Conservation (phyloP, 2,797 vertebrate genomes). For the Mustela erminea region DNA sequence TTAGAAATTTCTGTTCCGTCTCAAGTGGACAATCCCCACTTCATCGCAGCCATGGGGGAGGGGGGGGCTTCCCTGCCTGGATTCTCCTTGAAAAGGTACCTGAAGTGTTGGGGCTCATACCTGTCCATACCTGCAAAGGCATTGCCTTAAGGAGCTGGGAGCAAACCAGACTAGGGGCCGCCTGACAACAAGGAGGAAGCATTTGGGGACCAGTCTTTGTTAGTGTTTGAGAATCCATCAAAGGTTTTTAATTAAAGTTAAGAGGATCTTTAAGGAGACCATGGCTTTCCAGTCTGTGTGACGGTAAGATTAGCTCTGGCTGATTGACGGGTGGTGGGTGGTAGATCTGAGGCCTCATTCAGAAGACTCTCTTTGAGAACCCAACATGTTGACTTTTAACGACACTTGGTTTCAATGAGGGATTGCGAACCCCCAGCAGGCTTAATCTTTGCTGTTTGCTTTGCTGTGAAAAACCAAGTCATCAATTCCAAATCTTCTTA, state of each 20-base stretch:
- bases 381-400: not conserved
- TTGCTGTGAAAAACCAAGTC: not conserved
- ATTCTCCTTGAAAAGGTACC: not conserved
- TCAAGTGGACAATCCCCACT: not conserved
- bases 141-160: not conserved
- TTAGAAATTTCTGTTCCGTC: not conserved
- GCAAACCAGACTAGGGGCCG: not conserved
- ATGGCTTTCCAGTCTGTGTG: slow-evolving; percentile 69
- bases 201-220: slow-evolving; percentile 59
- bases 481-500: too few species aligned
- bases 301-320: slow-evolving; percentile 81
- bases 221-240: slow-evolving; percentile 77
- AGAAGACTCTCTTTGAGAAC: slow-evolving; percentile 35
- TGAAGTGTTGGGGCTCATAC: rapidly evolving
- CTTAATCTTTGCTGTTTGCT: not conserved
- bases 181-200: not conserved
- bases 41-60: too few species aligned
- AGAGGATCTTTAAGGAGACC: slow-evolving; percentile 36
- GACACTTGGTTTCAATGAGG: rapidly evolving
- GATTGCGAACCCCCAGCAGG: too few species aligned
- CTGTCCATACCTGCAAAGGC: not conserved
- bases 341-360: not conserved
- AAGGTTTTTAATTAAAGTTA: slow-evolving; percentile 85
- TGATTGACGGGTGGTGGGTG: slow-evolving; percentile 63
- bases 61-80: not conserved